Evolutionary conservation across 2,888 invertebrate species (phyloP), one percentile per base, ranked within the genome.

Genomic region (Coleophora deauratella): DNA sequence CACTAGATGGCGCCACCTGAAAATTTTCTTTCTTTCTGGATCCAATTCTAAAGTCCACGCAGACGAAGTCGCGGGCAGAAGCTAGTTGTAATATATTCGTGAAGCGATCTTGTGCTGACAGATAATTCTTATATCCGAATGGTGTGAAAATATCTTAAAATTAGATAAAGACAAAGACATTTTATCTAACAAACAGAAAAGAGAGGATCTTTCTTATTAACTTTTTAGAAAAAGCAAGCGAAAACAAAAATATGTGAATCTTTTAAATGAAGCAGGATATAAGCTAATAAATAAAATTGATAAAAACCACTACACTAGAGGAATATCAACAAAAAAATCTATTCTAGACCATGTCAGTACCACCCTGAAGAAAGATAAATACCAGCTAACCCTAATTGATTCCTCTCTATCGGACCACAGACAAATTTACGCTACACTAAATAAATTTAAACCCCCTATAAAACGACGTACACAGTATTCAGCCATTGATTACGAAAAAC

Each of bases 201-300:
- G n/a, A n/a, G n/a, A n/a, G n/a, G n/a, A n/a, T n/a, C n/a, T n/a
- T n/a, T n/a, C n/a, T n/a, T n/a, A n/a, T n/a, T n/a, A n/a, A n/a
- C n/a, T n/a, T n/a, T n/a, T n/a, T 47, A 51, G 50, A 47, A 42
- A 44, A 42, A 45, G 43, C 48, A 48, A 28, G 9, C 9, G 9
- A 9, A 28, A 8, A 28, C 28, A 28, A 28, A 28, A 28, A 28
- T 28, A 28, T 28, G 9, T 9, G 7, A 9, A 28, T 9, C 7
- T 28, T 9, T 50, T 51, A 49, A 49, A 54, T 54, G 41, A 44
- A 48, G 49, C 46, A 47, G 48, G 11, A n/a, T 33, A 33, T 14
- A 33, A 28, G 14, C 2, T 15, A 15, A 15, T 35, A 8, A 35
- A 40, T 14, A 35, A 35, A 13, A 15, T 35, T 1, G 31, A 35